Evolutionary conservation across 2,888 invertebrate species (phyloP).

Genomic region (Geophilus truncorum): DNA sequence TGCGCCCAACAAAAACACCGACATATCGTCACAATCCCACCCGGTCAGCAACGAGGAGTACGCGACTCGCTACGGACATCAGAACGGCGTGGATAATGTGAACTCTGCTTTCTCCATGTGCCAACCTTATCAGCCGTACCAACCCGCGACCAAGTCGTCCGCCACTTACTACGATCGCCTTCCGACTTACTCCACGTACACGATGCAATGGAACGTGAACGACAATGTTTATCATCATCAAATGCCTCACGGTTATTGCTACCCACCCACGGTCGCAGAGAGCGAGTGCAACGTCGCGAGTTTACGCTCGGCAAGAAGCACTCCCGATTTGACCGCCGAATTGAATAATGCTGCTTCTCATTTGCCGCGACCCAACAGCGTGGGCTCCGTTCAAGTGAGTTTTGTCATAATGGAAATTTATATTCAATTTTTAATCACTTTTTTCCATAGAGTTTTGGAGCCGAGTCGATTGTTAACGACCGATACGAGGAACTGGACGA

Average conservation of each 20-base stretch:
- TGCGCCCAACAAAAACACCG: neutral
- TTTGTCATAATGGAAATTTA: neutral
- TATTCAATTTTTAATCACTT: neutral
- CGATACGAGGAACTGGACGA: neutral
- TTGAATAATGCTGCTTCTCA: neutral
- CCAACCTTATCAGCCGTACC: neutral
- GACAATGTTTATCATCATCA: neutral
- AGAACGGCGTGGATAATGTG: neutral
- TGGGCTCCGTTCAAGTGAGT: neutral
- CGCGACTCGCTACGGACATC: neutral
- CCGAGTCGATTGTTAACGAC: neutral
- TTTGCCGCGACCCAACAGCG: constrained; percentile 32
- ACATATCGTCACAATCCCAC: neutral
- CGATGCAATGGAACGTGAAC: neutral
- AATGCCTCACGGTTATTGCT: neutral
- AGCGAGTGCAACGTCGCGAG: neutral
- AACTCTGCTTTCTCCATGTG: neutral
- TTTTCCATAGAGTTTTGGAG: neutral
- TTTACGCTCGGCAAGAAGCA: constrained; percentile 34
- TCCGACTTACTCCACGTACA: neutral
- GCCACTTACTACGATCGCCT: neutral
- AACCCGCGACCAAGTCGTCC: neutral
- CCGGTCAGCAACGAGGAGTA: too few relatives aligned
- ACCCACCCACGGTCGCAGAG: neutral
- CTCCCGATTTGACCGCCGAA: constrained; percentile 35